These are phyloP conservation scores for Polydrusus tereticollis DNA, from an alignment of 2,888 invertebrate genomes.

Conservation along the genomic window DNA sequence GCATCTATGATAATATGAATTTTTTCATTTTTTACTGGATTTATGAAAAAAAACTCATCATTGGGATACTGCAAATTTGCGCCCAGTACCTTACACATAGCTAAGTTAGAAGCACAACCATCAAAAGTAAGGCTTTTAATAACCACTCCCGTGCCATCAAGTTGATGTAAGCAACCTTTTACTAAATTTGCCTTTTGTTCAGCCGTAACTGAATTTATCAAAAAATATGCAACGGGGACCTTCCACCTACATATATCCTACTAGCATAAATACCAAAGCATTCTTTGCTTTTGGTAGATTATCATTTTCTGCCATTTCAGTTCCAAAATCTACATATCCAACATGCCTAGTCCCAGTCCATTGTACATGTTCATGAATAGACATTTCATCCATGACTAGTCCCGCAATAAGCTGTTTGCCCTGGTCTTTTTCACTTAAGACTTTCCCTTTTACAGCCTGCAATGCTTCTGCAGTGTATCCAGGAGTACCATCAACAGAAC, in stretches of 20 bases:
- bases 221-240: conserved; percentile 21
- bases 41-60: background rate
- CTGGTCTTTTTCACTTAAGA: background rate
- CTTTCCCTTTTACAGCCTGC: conserved; percentile 41
- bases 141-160: background rate
- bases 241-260: background rate
- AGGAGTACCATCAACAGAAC: conserved; percentile 49
- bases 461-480: conserved; percentile 51
- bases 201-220: conserved; percentile 15
- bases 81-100: conserved; percentile 18
- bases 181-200: conserved; percentile 29
- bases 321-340: conserved; percentile 20
- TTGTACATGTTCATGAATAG: conserved; percentile 46
- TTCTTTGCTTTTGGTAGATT: conserved; percentile 20
- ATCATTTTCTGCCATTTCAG: background rate
- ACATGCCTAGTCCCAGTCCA: conserved; percentile 37
- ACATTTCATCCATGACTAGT: conserved; percentile 48
- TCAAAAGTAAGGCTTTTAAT: conserved; percentile 29
- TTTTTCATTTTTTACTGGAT: background rate
- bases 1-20: no score
- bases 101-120: conserved; percentile 23
- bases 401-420: conserved; percentile 18
- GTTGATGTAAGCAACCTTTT: conserved; percentile 14
- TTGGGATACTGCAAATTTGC: background rate
- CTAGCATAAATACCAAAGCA: conserved; percentile 8